These are phyloP conservation scores for Alces alces DNA, from an alignment of 2,113 vertebrate genomes.

Conservation along the genomic window DNA sequence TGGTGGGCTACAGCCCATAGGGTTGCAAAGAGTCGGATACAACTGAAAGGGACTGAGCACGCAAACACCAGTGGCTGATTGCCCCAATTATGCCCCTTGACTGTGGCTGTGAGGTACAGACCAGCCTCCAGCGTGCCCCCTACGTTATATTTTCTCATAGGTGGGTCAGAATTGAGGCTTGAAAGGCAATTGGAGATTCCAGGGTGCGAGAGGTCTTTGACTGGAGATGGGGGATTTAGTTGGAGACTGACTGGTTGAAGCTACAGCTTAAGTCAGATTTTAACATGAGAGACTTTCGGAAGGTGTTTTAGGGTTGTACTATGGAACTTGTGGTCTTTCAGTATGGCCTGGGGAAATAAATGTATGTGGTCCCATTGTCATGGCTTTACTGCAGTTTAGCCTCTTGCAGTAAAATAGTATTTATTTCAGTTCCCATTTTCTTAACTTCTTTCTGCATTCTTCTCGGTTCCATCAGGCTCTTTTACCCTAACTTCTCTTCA, in stretches of 20 bases:
- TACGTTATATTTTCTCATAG: not conserved
- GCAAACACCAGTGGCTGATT: not conserved
- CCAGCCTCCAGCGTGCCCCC: not conserved
- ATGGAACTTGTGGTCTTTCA: not conserved
- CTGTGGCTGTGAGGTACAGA: not conserved
- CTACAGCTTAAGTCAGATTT: not conserved
- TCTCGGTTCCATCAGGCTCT: not conserved
- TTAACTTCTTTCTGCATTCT: not conserved
- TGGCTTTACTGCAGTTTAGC: not conserved
- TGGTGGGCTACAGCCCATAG: not conserved
- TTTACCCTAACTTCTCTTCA: not conserved
- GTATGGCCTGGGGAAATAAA: not conserved
- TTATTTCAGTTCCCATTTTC: not conserved
- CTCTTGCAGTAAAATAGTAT: not conserved
- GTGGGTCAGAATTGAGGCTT: not conserved
- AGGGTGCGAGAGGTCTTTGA: not conserved
- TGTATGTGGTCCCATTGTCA: not conserved
- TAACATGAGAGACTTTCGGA: not conserved
- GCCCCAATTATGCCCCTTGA: not conserved
- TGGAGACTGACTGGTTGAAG: not conserved
- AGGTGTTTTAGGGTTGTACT: not conserved
- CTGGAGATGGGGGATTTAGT: not conserved
- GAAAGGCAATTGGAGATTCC: not conserved
- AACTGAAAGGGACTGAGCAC: not conserved
- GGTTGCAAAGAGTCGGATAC: not conserved